Evolutionary conservation across 1,140 invertebrate species (phyloP), one percentile per base, ranked within the genome.

Genomic region (Thaumetopoea pityocampa): DNA sequence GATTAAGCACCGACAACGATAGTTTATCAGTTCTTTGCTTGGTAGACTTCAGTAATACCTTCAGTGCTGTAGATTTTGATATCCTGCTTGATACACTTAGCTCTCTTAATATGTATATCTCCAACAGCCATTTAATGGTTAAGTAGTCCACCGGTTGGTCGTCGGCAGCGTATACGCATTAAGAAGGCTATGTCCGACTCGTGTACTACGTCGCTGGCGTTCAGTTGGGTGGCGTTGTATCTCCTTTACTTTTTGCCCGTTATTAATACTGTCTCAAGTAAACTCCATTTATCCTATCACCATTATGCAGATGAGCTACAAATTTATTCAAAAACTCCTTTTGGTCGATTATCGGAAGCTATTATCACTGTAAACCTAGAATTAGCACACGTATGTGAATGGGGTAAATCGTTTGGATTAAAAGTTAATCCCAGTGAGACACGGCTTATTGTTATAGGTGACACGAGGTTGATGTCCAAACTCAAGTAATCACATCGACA

Each of bases 21-120:
- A n/a, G 26, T 3, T 3, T 52, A 5, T 36, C 50, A 5, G 26
- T 43, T 6, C 17, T 44, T n/a, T 12, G 14, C 4, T 30, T 48
- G 12, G 15, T 53, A 2, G 50, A 53, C 17, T 43, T 43, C 28
- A 52, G 49, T 12, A 38, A 28, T 30, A 41, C 33, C 2, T n/a
- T 50, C 16, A 42, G 37, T 19, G 32, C 18, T 15, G 35, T 30
- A 3, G 27, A 41, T 15, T 32, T 30, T 16, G 27, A 32, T 6
- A 16, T 40, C 4, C 9, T 22, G 6, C 23, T 45, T 29, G 42
- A n/a, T n/a, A n/a, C n/a, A n/a, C n/a, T n/a, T n/a, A n/a, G n/a
- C n/a, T n/a, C n/a, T n/a, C n/a, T n/a, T n/a, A n/a, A n/a, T n/a
- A n/a, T n/a, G n/a, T n/a, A n/a, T n/a, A n/a, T n/a, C n/a, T n/a